Evolutionary conservation across 2,888 invertebrate species (phyloP), one percentile per base, ranked within the genome.

Genomic region (Leucozona laternaria): DNA sequence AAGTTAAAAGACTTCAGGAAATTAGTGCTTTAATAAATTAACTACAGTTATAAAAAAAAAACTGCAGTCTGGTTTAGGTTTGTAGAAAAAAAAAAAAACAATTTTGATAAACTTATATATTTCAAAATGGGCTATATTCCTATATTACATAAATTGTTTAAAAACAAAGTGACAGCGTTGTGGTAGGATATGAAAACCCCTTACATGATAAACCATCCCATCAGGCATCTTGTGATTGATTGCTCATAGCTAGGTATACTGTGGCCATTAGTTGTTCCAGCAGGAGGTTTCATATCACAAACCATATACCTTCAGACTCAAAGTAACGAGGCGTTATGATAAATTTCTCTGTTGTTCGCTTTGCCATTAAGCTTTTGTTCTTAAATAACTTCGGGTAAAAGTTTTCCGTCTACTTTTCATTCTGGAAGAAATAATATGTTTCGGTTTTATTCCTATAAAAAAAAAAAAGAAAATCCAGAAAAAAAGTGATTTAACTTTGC

Each of bases 361-460:
- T 58, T 60, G 15, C 22, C 37, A 22, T 60, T 60, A 40, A 37
- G 60, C 60, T 60, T 40, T 60, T 60, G 40, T 60, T 60, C n/a
- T 8, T 3, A 28, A 60, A 60, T 60, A 4, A 15, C 40, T 37
- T 60, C 13, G 37, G 57, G 5, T 20, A 31, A 57, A 28, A 55
- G 31, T 31, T 55, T 55, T 57, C 17, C 17, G 1, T 57, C 10
- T 34, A 34, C 31, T 34, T 57, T n/a, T 6, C 34, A 11, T 5
- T 34, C n/a, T n/a, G n/a, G n/a, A n/a, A 17, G 11, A 57, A 57
- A 57, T 34, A 31, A 31, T n/a, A 55, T 34, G 57, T 57, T 57
- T 34, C 17, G 17, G 17, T 57, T 57, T 57, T 31, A 57, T 57
- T 31, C 8, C 8, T 7, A 53, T 8, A 25, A 11, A 8, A 55